Base-by-base conservation (phyloP, 2,888 invertebrate species). In the Drosophila mulleri region DNA sequence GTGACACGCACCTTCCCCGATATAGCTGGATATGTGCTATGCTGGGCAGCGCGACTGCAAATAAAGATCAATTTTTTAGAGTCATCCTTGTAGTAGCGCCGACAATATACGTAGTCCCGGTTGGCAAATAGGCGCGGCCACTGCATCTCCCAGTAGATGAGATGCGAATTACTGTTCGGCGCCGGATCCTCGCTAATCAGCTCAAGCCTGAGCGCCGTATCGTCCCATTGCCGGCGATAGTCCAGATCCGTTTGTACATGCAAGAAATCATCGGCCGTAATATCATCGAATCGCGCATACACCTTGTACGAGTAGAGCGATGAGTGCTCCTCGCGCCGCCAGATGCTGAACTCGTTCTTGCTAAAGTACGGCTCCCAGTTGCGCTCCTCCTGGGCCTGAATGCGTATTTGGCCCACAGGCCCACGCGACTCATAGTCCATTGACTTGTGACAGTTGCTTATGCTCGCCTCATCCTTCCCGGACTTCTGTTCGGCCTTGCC, bases 81-180 rank as follows among this genome's bases (percentile, higher is more conserved):
- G n/a, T 93, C 91, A 82, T 96, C 95, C 23, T 95, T 92, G 12
- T 94, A 81, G 90, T 95, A 96, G 0, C 96, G 94, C 0, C 97
- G 94, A 71, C 96, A 95, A 91, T 96, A 98, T 0, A 98, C 96
- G 91, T 98, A 98, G 91, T 98, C 98, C 69, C 98, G 94, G 91
- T 98, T 98, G 7, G 96, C 94, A 92, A 98, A 98, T 76, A 98
- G 92, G 86, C 95, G 94, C 78, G 98, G 98, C 97, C 97, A 98
- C 65, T 95, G 93, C 93, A 97, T 96, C 93, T 97, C 97, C 98
- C 98, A 98, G 86, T 98, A 97, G 66, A 98, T 93, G 44, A 98
- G 94, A 72, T 97, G 96, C 84, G 96, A 96, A 77, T 96, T 95
- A 0, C 93, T 91, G 1, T 94, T 88, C 0, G 94, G 94, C 58